Conservation (phyloP, 2,797 vertebrate species). For the Triplophysa bombifrons region DNA sequence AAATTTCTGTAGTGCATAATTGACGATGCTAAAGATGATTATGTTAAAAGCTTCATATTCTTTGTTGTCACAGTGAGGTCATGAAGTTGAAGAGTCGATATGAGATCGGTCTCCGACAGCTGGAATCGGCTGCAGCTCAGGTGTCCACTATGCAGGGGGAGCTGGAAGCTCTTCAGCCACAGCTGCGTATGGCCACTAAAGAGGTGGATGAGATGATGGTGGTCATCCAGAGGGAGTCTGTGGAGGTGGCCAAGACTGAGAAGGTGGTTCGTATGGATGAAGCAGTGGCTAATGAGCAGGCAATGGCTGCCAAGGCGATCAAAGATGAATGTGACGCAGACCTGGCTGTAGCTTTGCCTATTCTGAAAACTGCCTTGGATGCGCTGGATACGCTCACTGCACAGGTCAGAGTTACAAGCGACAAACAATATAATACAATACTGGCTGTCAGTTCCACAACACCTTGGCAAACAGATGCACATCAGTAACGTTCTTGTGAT, state of each 20-base stretch:
- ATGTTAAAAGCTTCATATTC: background rate
- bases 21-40: background rate
- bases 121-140: constrained; percentile 85
- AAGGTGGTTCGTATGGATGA: constrained; percentile 88
- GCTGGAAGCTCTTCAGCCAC: constrained; percentile 87
- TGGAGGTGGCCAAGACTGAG: constrained; percentile 87
- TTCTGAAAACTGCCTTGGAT: constrained; percentile 82
- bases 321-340: constrained; percentile 93
- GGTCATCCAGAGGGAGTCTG: constrained; percentile 84
- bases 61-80: constrained; percentile 77
- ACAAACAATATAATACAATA: background rate
- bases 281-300: constrained; percentile 83
- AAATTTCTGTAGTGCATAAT: background rate
- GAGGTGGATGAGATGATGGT: constrained; percentile 88
- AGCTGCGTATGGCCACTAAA: constrained; percentile 82
- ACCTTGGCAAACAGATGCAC: too few species aligned
- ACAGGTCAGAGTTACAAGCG: constrained; percentile 71
- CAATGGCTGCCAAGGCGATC: constrained; percentile 89
- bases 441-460: background rate
- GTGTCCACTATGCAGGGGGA: constrained; percentile 86
- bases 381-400: constrained; percentile 86
- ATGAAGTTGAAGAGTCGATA: constrained; percentile 86
- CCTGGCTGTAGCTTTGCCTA: constrained; percentile 84
- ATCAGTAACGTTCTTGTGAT: too few species aligned
- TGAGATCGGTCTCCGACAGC: constrained; percentile 87